Evolutionary conservation across 2,113 vertebrate genomes (phyloP).

Genomic region (Atherinomorus stipes): DNA sequence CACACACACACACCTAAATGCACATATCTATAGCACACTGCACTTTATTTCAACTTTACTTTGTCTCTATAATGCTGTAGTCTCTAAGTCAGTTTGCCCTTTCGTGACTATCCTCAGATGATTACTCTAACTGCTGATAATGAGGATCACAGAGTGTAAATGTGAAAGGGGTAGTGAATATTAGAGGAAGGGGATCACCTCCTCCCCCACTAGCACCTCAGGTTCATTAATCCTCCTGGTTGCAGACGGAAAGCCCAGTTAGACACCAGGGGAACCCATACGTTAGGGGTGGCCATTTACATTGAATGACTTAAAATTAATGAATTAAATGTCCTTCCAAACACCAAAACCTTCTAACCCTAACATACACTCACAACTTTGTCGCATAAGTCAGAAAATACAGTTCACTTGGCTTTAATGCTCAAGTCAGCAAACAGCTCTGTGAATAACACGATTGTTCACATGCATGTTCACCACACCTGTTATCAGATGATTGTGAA

Average conservation of each 20-base stretch:
- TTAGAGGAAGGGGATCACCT: constrained; percentile 54
- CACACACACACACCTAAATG: neutral
- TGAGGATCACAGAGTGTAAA: constrained; percentile 30
- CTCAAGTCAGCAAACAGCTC: too few species aligned
- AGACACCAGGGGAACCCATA: constrained; percentile 54
- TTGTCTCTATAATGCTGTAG: constrained; percentile 1
- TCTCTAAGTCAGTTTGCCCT: neutral
- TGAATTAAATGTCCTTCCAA: constrained; percentile 19
- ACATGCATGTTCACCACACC: too few species aligned
- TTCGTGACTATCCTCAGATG: constrained; percentile 14
- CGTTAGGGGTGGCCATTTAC: neutral
- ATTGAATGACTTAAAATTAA: neutral
- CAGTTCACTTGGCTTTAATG: neutral
- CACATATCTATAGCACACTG: neutral
- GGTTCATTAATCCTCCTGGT: constrained; percentile 64
- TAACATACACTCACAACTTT: constrained; percentile 3
- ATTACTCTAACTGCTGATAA: constrained; percentile 27
- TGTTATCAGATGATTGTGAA: too few species aligned
- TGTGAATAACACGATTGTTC: too few species aligned
- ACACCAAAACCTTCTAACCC: neutral
- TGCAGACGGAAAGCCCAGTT: constrained; percentile 63
- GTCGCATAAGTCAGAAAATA: neutral
- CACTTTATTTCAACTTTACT: constrained; percentile 1
- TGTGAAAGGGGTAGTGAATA: constrained; percentile 58
- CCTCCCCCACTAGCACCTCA: constrained; percentile 48